A percentile compares a stretch with the other conserved stretches of the same genome.
phyloP scores from a whole-genome alignment of 1,140 invertebrate genomes.

The Coenobita brevimanus region DNA sequence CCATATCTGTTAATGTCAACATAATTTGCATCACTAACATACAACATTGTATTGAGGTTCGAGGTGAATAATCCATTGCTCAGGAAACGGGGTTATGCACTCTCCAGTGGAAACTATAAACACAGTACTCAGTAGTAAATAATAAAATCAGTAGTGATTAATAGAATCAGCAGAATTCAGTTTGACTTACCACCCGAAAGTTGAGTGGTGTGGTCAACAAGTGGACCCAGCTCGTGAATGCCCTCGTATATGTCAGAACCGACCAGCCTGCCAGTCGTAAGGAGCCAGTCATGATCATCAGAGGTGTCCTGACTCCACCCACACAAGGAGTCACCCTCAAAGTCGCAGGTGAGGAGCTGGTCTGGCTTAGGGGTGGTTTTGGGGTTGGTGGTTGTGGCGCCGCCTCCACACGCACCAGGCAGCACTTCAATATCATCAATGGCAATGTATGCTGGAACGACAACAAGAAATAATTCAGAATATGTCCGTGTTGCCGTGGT shows the following conservation, averaged over 20 bases:
- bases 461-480: too few relatives aligned
- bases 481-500: too few relatives aligned
- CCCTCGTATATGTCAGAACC: not conserved
- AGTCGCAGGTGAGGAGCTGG: slow-evolving; percentile 7
- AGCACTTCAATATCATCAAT: slow-evolving; percentile 10
- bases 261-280: not conserved
- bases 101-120: too few relatives aligned
- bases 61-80: too few relatives aligned
- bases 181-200: slow-evolving; percentile 7
- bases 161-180: too few relatives aligned
- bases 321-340: slow-evolving; percentile 7
- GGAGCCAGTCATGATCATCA: slow-evolving; percentile 11
- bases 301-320: slow-evolving; percentile 21
- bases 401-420: not conserved
- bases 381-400: not conserved
- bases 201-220: slow-evolving; percentile 21
- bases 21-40: too few relatives aligned
- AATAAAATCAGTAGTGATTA: too few relatives aligned
- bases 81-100: too few relatives aligned
- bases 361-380: not conserved
- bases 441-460: slow-evolving; percentile 12
- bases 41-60: too few relatives aligned
- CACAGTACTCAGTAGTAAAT: too few relatives aligned
- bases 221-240: not conserved
- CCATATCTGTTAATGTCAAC: too few relatives aligned